Conservation (phyloP, 2,113 vertebrate genomes). For the Balaeniceps rex region DNA sequence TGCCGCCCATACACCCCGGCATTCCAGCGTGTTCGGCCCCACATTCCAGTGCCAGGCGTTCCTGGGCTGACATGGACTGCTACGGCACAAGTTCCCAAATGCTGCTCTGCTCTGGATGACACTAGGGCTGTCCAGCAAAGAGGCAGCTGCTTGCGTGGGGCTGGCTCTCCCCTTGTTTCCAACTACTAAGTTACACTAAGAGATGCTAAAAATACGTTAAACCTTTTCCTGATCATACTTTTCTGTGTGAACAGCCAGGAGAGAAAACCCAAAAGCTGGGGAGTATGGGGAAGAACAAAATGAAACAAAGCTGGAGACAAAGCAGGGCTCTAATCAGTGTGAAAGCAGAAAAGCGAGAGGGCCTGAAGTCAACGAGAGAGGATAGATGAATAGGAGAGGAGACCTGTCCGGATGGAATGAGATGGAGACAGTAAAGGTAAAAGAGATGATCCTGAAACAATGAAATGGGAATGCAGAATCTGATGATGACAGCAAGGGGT, state of each 20-base stretch:
- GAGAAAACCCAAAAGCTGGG: not conserved
- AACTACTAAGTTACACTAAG: not conserved
- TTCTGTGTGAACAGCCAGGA: not conserved
- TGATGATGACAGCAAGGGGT: not conserved
- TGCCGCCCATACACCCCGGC: not conserved
- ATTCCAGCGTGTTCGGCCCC: not conserved
- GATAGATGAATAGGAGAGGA: not conserved
- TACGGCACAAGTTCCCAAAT: not conserved
- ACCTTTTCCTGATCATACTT: not conserved
- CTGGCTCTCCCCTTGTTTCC: not conserved
- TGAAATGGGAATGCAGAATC: fast-evolving
- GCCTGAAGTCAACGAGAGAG: not conserved
- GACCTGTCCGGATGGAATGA: not conserved
- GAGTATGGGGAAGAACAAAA: not conserved
- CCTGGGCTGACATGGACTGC: not conserved
- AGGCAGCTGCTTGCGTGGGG: not conserved
- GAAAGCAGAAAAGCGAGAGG: not conserved
- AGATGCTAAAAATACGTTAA: not conserved
- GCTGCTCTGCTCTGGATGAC: not conserved
- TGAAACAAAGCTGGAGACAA: not conserved
- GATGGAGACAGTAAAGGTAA: not conserved
- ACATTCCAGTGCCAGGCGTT: not conserved
- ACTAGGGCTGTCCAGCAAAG: fast-evolving
- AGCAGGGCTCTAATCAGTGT: not conserved
- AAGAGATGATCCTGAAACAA: not conserved